phyloP scores from a whole-genome alignment of 2,888 invertebrate genomes.

The Therioaphis trifolii region DNA sequence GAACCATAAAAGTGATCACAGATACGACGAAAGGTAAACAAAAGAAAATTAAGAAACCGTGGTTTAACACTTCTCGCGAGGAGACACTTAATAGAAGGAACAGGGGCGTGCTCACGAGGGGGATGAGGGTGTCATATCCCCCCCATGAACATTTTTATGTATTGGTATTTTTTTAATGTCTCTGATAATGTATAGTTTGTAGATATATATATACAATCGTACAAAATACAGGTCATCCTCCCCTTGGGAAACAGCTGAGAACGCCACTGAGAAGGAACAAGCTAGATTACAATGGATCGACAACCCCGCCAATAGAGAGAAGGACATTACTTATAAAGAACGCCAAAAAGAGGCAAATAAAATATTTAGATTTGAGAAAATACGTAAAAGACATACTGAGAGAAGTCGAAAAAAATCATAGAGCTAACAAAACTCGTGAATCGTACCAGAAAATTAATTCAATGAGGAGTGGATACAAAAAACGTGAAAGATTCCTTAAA shows the following conservation, averaged over 20 bases:
- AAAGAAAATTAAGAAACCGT: slow-evolving; percentile 21
- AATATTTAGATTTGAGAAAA: slow-evolving; percentile 38
- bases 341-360: slow-evolving; percentile 35
- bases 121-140: no score
- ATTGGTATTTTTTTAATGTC: no score
- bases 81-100: slow-evolving; percentile 18
- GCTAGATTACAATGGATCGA: neutral
- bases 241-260: no score
- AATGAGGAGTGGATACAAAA: slow-evolving; percentile 14
- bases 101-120: no score
- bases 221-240: no score
- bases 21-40: slow-evolving; percentile 5
- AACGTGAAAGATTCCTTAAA: no score
- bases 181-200: no score
- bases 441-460: slow-evolving; percentile 22
- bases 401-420: no score
- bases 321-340: slow-evolving; percentile 14
- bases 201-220: no score
- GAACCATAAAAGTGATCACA: slow-evolving; percentile 10
- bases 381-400: slow-evolving; percentile 26
- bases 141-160: no score
- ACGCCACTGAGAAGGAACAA: no score
- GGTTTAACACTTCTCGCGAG: slow-evolving; percentile 13
- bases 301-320: slow-evolving; percentile 28
- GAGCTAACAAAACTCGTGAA: no score